Evolutionary conservation across 92 coral and sea anemone genomes (phyloP).

Genomic region (Nematostella vectensis): DNA sequence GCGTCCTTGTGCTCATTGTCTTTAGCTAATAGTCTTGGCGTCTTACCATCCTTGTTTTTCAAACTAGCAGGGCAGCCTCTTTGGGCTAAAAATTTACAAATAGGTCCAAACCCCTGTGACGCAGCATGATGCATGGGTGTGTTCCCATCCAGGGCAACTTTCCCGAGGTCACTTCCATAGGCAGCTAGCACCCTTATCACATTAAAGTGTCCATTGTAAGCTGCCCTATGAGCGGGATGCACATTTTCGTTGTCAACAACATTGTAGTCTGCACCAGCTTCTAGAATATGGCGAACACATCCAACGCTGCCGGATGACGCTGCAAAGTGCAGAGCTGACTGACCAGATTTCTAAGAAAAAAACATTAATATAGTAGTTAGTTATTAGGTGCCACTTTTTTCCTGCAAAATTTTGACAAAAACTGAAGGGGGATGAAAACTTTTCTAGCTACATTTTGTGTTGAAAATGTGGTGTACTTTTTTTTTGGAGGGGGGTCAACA

Average conservation of each 20-base stretch:
- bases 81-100: constrained; percentile 86
- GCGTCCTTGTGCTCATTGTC: constrained; percentile 97
- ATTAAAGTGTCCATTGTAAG: constrained; percentile 88
- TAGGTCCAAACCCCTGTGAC: constrained; percentile 74
- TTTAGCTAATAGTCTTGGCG: constrained; percentile 87
- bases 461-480: too few relatives aligned
- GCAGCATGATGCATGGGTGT: constrained; percentile 87
- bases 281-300: constrained; percentile 77
- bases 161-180: constrained; percentile 93
- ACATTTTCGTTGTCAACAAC: constrained; percentile 71
- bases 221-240: constrained; percentile 92
- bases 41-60: constrained; percentile 90
- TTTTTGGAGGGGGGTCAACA: too few relatives aligned
- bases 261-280: constrained; percentile 83
- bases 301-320: constrained; percentile 79
- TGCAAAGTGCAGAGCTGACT: constrained; percentile 83
- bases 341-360: constrained; percentile 61
- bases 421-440: too few relatives aligned
- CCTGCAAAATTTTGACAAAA: too few relatives aligned
- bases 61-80: constrained; percentile 87
- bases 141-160: constrained; percentile 77
- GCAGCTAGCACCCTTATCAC: constrained; percentile 87
- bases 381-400: too few relatives aligned
- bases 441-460: too few relatives aligned
- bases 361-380: too few relatives aligned